phyloP scores from a whole-genome alignment of 1,140 invertebrate genomes.

The Lepidurus arcticus region DNA sequence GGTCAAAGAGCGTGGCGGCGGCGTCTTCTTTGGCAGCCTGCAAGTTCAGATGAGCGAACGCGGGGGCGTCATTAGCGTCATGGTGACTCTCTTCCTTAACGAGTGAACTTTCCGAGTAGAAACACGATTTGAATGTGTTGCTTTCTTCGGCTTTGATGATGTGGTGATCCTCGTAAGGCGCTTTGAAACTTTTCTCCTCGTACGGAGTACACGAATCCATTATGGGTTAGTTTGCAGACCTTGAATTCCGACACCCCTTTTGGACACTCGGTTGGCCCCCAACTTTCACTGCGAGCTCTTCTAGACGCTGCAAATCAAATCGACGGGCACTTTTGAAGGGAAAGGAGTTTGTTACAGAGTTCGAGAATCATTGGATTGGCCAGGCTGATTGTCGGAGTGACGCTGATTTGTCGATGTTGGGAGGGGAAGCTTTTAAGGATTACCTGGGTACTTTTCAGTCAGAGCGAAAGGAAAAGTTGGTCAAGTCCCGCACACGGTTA shows the following conservation, averaged over 20 bases:
- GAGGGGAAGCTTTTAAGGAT: no score
- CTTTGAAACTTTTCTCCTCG: conserved; percentile 21
- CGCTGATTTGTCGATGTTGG: no score
- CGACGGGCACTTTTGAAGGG: no score
- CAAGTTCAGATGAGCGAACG: not conserved
- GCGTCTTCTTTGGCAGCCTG: not conserved
- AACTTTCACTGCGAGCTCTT: no score
- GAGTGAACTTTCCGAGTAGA: conserved; percentile 14
- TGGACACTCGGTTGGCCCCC: not conserved
- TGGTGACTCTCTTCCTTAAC: not conserved
- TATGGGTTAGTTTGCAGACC: not conserved
- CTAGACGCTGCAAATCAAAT: no score
- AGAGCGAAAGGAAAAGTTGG: no score
- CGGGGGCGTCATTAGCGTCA: not conserved
- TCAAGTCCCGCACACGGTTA: no score
- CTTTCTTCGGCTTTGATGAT: not conserved
- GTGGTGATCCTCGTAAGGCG: not conserved
- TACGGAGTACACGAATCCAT: conserved; percentile 18
- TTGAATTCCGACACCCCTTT: not conserved
- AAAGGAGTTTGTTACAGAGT: no score
- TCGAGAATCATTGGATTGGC: no score
- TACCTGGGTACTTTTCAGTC: no score
- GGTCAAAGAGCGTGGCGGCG: not conserved
- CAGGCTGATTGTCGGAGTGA: no score
- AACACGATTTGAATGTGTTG: not conserved